Evolutionary conservation across 2,797 vertebrate genomes (phyloP), one percentile per base, ranked within the genome.

Genomic region (Peromyscus attwateri): DNA sequence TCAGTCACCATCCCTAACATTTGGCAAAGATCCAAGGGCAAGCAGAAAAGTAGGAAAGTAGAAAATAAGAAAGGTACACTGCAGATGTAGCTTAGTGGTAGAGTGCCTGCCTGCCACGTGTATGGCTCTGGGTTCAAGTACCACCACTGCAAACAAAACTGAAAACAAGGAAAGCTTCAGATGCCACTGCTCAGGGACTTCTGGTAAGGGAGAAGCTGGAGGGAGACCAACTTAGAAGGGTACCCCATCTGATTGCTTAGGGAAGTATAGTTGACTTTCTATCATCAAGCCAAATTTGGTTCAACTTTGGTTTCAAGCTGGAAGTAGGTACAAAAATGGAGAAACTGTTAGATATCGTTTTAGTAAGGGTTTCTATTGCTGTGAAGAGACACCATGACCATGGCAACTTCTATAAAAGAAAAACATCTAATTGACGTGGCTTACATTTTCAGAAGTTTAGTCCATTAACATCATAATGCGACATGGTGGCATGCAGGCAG

Each of bases 271-370:
- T 97, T 90, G 83, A 6, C 25, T 94, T 95, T 75, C 16, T 29
- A 12, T n/a, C 25, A 40, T 75, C 52, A 89, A 62, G 37, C 55
- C 10, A 75, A 75, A 76, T 43, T 89, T 88, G 71, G 16, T 34
- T 57, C 87, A 76, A 21, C 49, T 29, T 89, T 91, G 79, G 70
- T 81, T 27, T 62, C 55, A 79, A 79, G 23, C 68, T 95, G 82
- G 21, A 92, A 92, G 10, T 46, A 68, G 21, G 43, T 49, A 68
- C 11, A 68, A 89, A 81, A 81, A 60, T 60, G 40, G 73, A 62
- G 31, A 89, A 83, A 16, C 5, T 81, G 3, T 95, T 70, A 93
- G 64, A 87, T 89, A 92, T 79, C 89, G 43, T 73, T 9, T 25
- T 73, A 66, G 27, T 66, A 11, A 73, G 71, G 71, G n/a, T 73